These are phyloP conservation scores for Ooceraea biroi DNA, from an alignment of 1,140 invertebrate species.

Conservation along the genomic window DNA sequence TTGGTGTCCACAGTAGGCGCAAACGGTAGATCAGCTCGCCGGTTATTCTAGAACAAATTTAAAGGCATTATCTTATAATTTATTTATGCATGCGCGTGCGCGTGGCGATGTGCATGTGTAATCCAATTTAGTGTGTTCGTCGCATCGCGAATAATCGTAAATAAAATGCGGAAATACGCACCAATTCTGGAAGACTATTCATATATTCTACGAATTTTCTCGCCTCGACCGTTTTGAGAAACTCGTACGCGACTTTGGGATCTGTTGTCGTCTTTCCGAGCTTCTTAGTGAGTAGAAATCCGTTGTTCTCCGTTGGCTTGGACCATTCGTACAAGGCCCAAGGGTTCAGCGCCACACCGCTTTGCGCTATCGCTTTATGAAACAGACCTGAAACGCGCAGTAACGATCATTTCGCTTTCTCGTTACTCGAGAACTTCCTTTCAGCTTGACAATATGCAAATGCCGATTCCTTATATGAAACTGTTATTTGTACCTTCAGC, in stretches of 20 bases:
- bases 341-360: constrained; percentile 85
- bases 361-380: constrained; percentile 88
- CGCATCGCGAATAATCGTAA: too few relatives aligned
- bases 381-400: constrained; percentile 84
- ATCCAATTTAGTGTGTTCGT: too few relatives aligned
- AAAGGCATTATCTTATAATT: too few relatives aligned
- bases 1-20: constrained; percentile 75
- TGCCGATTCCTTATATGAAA: neutral
- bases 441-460: neutral
- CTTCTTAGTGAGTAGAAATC: constrained; percentile 80
- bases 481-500: constrained; percentile 65
- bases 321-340: constrained; percentile 79
- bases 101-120: too few relatives aligned
- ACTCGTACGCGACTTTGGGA: constrained; percentile 82
- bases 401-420: neutral
- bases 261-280: constrained; percentile 84
- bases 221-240: constrained; percentile 82
- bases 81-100: too few relatives aligned
- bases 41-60: too few relatives aligned
- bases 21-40: constrained; percentile 61
- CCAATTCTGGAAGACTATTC: too few relatives aligned
- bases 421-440: neutral
- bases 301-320: constrained; percentile 65
- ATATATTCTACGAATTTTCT: constrained; percentile 59
- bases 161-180: too few relatives aligned